Evolutionary conservation across 1,140 invertebrate genomes (phyloP), one percentile per base, ranked within the genome.

Genomic region (Reticulitermes speratus): DNA sequence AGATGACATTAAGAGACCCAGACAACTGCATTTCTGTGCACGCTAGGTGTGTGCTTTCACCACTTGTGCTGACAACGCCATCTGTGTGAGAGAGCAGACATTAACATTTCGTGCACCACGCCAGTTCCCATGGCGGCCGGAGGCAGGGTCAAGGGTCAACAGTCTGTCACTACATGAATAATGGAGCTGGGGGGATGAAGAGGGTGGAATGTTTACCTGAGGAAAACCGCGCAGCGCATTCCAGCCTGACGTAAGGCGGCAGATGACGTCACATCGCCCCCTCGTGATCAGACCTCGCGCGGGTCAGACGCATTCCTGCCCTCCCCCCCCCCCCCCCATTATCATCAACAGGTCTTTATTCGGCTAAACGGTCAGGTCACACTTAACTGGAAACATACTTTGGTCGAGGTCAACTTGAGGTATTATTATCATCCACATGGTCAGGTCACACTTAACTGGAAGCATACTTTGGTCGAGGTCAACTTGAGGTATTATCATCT

Each of bases 201-300:
- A 30, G 65, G n/a, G n/a, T 75, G n/a, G 65, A 75, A 75, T 75
- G 65, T 75, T 75, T 75, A 75, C 65, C 65, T 75, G 65, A 75
- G 65, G 25, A 75, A 75, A 75, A 75, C 65, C 65, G 65, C 65
- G 65, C n/a, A 75, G 9, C 65, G n/a, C 25, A 75, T 75, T 75
- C 65, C 65, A 30, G 65, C 65, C 9, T 75, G 65, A 75, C 65
- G 65, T 75, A 75, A 75, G n/a, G 65, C n/a, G 52, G 52, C 52
- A 21, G 25, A 30, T 75, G 65, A 75, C 65, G 65, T 75, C 65
- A 75, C 65, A 75, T 75, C 65, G 52, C 19, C 52, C n/a, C n/a
- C 65, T 75, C 65, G n/a, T 75, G 65, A 75, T 75, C 65, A 30
- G 65, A 75, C 25, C 65, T 14, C 25, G 21, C 7, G 21, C 21